Evolutionary conservation across 2,888 invertebrate species (phyloP).

Genomic region (Drosophila quinaria): DNA sequence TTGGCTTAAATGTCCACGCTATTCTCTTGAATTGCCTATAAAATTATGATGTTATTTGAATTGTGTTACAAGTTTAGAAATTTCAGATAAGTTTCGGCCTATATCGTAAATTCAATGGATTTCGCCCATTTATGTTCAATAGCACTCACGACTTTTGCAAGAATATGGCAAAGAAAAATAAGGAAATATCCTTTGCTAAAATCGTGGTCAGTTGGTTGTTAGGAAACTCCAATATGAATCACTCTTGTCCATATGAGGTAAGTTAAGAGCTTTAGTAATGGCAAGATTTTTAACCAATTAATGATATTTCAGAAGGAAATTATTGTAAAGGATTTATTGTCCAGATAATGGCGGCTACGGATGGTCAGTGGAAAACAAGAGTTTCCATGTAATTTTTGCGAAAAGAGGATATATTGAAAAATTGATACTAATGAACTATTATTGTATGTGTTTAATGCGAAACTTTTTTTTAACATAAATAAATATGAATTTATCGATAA

Average conservation of each 20-base stretch:
- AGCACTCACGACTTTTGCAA: constrained; percentile 34
- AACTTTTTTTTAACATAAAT: no score
- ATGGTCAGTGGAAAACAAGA: constrained; percentile 5
- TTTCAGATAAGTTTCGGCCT: constrained; percentile 26
- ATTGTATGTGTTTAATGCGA: no score
- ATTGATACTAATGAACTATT: no score
- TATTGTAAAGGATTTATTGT: constrained; percentile 33
- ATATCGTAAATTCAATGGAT: constrained; percentile 22
- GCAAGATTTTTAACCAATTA: not conserved
- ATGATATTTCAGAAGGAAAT: constrained; percentile 22
- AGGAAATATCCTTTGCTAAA: constrained; percentile 13
- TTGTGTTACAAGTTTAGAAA: no score
- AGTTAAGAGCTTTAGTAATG: not conserved
- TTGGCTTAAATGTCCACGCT: constrained; percentile 15
- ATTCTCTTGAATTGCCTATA: not conserved
- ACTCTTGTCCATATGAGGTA: constrained; percentile 45
- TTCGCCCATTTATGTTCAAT: constrained; percentile 43
- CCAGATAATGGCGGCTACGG: not conserved
- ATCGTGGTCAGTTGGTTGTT: not conserved
- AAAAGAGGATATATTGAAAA: constrained; percentile 3
- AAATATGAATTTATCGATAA: no score
- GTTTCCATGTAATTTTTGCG: not conserved
- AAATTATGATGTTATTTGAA: not conserved
- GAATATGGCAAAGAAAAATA: not conserved
- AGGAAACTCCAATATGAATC: constrained; percentile 30